phyloP scores from a whole-genome alignment of 2,888 invertebrate species.

The Syritta pipiens region DNA sequence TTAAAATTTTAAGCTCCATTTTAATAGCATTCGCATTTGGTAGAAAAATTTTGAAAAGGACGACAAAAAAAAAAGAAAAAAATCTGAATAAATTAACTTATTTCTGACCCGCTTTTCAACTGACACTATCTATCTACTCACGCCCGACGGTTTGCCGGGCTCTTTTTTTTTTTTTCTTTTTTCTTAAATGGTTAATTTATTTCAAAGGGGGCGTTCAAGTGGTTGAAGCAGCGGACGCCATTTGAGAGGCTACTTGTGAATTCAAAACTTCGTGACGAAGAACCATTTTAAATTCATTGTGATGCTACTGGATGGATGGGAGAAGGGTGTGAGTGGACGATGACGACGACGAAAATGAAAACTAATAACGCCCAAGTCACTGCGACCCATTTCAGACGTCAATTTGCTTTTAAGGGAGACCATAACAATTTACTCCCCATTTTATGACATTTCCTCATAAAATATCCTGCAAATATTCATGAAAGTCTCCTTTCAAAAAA shows the following conservation, averaged over 20 bases:
- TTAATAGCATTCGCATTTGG: not conserved
- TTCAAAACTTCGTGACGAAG: constrained; percentile 54
- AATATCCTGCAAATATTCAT: constrained; percentile 11
- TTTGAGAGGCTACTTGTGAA: constrained; percentile 53
- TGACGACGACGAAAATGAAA: constrained; percentile 43
- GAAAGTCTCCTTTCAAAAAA: too few relatives aligned
- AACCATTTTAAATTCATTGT: constrained; percentile 56
- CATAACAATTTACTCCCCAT: constrained; percentile 51
- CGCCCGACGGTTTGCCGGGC: too few relatives aligned
- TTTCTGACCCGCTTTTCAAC: constrained; percentile 35
- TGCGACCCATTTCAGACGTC: constrained; percentile 48
- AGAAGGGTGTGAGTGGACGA: not conserved
- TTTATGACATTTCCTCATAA: constrained; percentile 57
- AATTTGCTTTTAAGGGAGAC: constrained; percentile 58
- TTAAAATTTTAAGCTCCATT: too few relatives aligned
- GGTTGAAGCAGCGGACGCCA: constrained; percentile 30
- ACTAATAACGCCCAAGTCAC: constrained; percentile 55
- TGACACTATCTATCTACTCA: constrained; percentile 33
- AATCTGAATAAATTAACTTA: constrained; percentile 40
- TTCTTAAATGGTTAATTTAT: constrained; percentile 43
- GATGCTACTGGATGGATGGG: not conserved
- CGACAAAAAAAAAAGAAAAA: not conserved
- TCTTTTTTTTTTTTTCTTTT: constrained; percentile 19
- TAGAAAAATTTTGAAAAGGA: not conserved
- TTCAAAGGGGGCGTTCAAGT: constrained; percentile 19